Base-by-base conservation (phyloP, 2,113 vertebrate species). In the Pterophyllum scalare region DNA sequence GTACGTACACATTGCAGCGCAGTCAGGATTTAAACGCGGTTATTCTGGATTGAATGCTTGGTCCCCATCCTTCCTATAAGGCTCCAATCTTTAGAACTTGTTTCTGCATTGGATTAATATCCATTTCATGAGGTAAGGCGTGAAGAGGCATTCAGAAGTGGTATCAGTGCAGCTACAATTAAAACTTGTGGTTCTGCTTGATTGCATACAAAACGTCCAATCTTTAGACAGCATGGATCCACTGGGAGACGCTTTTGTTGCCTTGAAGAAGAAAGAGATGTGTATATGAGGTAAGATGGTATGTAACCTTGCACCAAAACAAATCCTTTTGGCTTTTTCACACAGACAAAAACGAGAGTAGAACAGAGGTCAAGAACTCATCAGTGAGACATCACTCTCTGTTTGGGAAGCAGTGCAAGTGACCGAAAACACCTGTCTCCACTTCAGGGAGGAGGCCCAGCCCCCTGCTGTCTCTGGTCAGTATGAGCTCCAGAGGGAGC, bases 401-500 rank as follows among this genome's bases (percentile, higher is more conserved):
- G 52, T 76, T 77, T 59, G 26, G 54, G 79, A 78, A 65, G 57
- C 33, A 13, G 6, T 40, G 19, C 49, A 59, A 77, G 79, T 76
- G 59, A 64, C 74, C 22, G 43, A 38, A 19, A n/a, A 14, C 72
- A 19, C 59, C 87, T n/a, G 14, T 64, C 84, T 72, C 80, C 58
- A 1, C 77, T 46, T 59, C 61, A 81, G 87, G 82, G 85, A 91
- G 82, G 86, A 92, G 89, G 83, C 89, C 81, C 81, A 77, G 65
- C 58, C 84, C 81, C 76, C 78, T 40, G 64, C 81, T 40, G 56
- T 67, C 90, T 82, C 81, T 61, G 90, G 89, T 79, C 90, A 83
- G 64, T 54, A 97, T 97, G 96, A 96, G 92, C 91, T 94, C 94
- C 94, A 95, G 96, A 92, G 95, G 94, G 87, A 94, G 94, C 81